Base-by-base conservation (phyloP, 2,797 vertebrate genomes). In the Chromis chromis region DNA sequence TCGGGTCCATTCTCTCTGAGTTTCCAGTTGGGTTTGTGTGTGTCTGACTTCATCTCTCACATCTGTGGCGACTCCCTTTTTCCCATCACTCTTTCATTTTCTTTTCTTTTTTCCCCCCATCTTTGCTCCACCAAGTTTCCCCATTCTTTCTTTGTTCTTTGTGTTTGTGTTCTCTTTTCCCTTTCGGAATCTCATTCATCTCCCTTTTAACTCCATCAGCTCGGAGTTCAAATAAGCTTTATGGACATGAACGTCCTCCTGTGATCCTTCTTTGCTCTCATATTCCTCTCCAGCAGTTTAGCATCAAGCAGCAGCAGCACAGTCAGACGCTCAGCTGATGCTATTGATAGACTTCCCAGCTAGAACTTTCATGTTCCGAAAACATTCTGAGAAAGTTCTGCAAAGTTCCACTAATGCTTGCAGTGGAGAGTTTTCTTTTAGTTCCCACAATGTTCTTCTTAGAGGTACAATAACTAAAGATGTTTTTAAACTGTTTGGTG, bases 1-100 rank as follows among this genome's bases (percentile, higher is more conserved):
- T 65, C 6, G 4, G 54, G 62, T 79, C 73, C 70, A 57, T 68
- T 73, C 57, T 74, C 65, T 67, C 49, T 67, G 63, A 27, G 61
- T 63, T 52, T 60, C 39, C 9, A 71, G 58, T 81, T 63, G 40
- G 22, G 24, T 77, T 61, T 16, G 40, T 64, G 16, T 64, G 16
- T 67, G 21, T 77, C 39, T 25, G 61, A 76, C 56, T 70, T 67
- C 63, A 17, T 69, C 25, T 69, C 25, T 81, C 13, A 55, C 50
- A 74, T 58, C 42, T 55, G 11, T 33, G 44, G 69, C 25, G 31
- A 22, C 42, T 65, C 57, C 21, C 42, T 27, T 13, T 21, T 28
- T 36, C 21, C 54, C 56, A 10, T 44, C 9, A 17, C 44, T 36
- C 2, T 31, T 53, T 49, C 17, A 14, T 46, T 39, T 59, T 19